phyloP scores from a whole-genome alignment of 2,113 vertebrate species.

The Nannobrachium achirus region DNA sequence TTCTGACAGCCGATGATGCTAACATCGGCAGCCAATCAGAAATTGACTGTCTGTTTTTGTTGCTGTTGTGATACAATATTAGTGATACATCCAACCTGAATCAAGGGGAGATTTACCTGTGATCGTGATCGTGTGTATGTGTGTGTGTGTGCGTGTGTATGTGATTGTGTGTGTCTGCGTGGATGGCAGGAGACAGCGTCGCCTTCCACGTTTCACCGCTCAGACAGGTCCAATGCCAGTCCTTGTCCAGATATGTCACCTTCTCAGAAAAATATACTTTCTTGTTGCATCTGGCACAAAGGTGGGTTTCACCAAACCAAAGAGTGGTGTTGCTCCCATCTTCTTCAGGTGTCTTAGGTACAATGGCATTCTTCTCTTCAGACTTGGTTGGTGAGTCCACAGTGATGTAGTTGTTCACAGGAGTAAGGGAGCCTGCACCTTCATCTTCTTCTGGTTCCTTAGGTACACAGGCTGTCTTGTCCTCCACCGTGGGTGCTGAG shows the following conservation, averaged over 20 bases:
- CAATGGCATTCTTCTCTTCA: conserved; percentile 82
- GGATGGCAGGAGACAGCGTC: conserved; percentile 91
- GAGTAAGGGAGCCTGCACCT: too few species aligned
- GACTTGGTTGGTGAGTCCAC: conserved; percentile 72
- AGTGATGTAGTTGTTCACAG: conserved; percentile 74
- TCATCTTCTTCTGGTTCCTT: too few species aligned
- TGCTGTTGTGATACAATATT: background rate
- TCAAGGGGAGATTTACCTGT: too few species aligned
- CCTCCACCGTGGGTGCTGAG: too few species aligned
- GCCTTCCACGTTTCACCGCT: conserved; percentile 95
- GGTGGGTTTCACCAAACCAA: conserved; percentile 92
- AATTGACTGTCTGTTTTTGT: conserved; percentile 8
- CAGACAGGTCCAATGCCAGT: conserved; percentile 97
- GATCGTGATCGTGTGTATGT: too few species aligned
- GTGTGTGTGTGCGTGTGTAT: too few species aligned
- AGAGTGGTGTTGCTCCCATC: conserved; percentile 94
- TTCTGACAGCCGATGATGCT: conserved; percentile 50
- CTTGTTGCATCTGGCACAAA: conserved; percentile 93
- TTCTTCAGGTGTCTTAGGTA: conserved; percentile 86
- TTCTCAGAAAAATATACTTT: conserved; percentile 97
- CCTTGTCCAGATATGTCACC: conserved; percentile 97
- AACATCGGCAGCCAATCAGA: conserved; percentile 46
- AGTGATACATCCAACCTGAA: background rate
- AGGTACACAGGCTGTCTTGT: too few species aligned
- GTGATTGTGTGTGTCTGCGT: too few species aligned